Evolutionary conservation across 2,888 invertebrate genomes (phyloP), one percentile per base, ranked within the genome.

Genomic region (Amphiduros pacificus): DNA sequence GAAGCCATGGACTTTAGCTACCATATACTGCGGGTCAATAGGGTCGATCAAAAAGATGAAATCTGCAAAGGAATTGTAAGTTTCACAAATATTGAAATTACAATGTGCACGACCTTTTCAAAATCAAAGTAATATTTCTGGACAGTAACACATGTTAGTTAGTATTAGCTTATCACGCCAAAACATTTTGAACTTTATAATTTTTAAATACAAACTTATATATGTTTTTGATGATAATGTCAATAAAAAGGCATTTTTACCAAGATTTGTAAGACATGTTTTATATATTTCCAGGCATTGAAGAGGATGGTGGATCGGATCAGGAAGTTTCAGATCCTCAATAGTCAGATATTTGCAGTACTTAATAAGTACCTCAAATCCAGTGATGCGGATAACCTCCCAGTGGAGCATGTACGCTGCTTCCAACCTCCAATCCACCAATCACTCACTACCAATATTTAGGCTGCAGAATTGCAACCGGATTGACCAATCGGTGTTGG

Each of bases 1-100:
- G 97, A 99, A 81, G 94, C 95, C 1, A 87, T 98, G 49, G 99
- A 99, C 86, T 98, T 98, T 86, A 96, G 94, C 84, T 99, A 99
- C 85, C 98, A 99, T 83, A 92, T 99, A 74, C 87, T 98, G 65
- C 85, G 95, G 65, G 95, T 98, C 11, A 97, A 98, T 83, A 86
- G 95, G 40, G 94, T 95, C 0, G 97, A 98, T 81, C 93, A 94
- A 69, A 96, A 96, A 82, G 95, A 97, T 80, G 95, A 96, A 77
- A 87, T 89, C 62, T 92, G 95, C 29, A 94, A 95, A 81, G 94
- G 95, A 75, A 94, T 96, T 77, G 94, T 95, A 85, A 90, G 93
- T 89, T n/a, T n/a, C n/a, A n/a, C n/a, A n/a, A n/a, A n/a, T n/a
- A n/a, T n/a, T n/a, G n/a, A n/a, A n/a, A n/a, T n/a, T n/a, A n/a